A percentile compares a stretch with the other conserved stretches of the same genome.
phyloP scores from a whole-genome alignment of 1,140 invertebrate genomes.

The Zaprionus inermis region DNA sequence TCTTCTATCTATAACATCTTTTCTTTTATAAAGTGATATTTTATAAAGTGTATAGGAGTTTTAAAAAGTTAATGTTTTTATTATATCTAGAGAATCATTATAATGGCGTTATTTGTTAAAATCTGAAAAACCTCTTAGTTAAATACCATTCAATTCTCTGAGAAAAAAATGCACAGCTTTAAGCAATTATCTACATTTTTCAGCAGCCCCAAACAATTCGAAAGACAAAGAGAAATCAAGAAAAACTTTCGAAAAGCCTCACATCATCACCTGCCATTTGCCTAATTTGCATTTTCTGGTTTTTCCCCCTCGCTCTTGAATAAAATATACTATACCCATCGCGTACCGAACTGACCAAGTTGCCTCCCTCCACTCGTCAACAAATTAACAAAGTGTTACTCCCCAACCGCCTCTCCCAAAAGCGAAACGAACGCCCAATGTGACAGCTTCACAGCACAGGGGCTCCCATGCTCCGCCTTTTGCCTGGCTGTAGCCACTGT shows the following conservation, averaged over 20 bases:
- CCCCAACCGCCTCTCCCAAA: constrained; percentile 7
- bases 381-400: constrained; percentile 47
- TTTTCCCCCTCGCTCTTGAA: constrained; percentile 42
- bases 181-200: constrained; percentile 23
- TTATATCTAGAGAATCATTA: too few species aligned
- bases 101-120: not conserved
- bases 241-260: constrained; percentile 43
- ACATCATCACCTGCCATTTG: constrained; percentile 67
- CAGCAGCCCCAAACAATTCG: not conserved
- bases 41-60: too few species aligned
- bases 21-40: too few species aligned
- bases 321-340: constrained; percentile 50
- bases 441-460: constrained; percentile 42
- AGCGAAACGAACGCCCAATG: constrained; percentile 51
- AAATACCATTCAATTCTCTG: not conserved
- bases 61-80: too few species aligned
- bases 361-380: constrained; percentile 5
- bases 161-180: not conserved
- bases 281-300: constrained; percentile 65
- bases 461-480: constrained; percentile 77
- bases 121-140: too few species aligned
- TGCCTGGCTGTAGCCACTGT: constrained; percentile 19
- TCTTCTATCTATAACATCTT: too few species aligned
- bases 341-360: not conserved
- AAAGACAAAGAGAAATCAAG: constrained; percentile 34